Base-by-base conservation (phyloP, 2,113 vertebrate species). In the Sakesphorus luctuosus region DNA sequence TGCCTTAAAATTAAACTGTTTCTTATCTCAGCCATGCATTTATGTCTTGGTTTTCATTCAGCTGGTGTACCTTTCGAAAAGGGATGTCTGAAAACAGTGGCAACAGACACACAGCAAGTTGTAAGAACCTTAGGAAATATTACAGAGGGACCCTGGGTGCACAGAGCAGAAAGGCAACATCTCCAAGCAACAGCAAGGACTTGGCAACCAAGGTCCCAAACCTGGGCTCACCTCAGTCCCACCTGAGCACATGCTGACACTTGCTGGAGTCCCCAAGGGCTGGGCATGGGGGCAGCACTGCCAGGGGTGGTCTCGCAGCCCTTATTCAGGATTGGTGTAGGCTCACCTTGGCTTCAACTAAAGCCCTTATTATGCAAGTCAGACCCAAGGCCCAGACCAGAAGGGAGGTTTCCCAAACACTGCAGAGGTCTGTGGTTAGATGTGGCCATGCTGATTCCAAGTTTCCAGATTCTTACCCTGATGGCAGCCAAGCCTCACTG, bases 1-100 rank as follows among this genome's bases (percentile, higher is more conserved):
- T 82, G 86, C 69, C 65, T 93, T 68, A 74, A 96, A 94, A 87
- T 79, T n/a, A 73, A 86, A 80, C 65, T 38, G 18, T 10, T 90
- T 67, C 56, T 86, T 87, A 65, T 88, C 50, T 93, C 85, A 72
- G 66, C 65, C 77, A 65, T 2, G 43, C 35, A 36, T 58, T 66
- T 91, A 5, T 13, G 15, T 35, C 85, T 63, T 65, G 46, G 14
- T 83, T 95, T 79, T 53, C 58, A 69, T 58, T 82, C 29, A 18
- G 65, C 35, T 10, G 4, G 43, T 46, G 53, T 33, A 44, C 33
- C 83, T 66, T 90, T 78, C 84, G 15, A 46, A 58, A 49, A 72
- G n/a, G 7, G 28, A 78, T 17, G 76, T 43, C 80, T 58, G 63
- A 78, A 75, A 84, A 87, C 38, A 59, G 65, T 0, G 11, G 69